Conservation (phyloP, 2,888 invertebrate genomes). For the Drosophila austrosaltans region DNA sequence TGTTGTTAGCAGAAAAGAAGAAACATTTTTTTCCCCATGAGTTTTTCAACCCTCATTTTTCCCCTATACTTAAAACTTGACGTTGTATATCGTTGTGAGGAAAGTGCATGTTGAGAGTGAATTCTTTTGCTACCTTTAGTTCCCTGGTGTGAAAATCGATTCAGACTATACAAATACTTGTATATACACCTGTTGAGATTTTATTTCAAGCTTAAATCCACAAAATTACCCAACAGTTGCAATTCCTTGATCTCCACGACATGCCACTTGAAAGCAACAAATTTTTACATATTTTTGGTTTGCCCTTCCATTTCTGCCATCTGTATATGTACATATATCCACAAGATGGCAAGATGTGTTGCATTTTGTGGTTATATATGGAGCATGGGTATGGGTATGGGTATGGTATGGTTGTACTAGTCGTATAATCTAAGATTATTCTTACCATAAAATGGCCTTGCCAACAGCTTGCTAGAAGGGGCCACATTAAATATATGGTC, state of each 20-base stretch:
- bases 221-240: conserved; percentile 11
- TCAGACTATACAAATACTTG: neutral
- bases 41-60: neutral
- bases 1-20: conserved; percentile 25
- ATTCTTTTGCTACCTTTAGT: neutral
- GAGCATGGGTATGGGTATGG: neutral
- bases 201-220: conserved; percentile 11
- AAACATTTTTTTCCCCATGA: conserved; percentile 11
- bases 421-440: conserved; percentile 39
- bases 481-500: neutral
- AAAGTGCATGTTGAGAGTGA: conserved; percentile 1
- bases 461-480: conserved; percentile 31
- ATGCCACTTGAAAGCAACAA: conserved; percentile 39
- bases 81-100: neutral
- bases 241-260: conserved; percentile 32
- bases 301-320: conserved; percentile 32
- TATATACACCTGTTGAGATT: conserved; percentile 7
- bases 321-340: neutral
- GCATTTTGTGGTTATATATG: neutral
- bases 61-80: neutral
- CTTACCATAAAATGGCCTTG: conserved; percentile 24
- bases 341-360: conserved; percentile 2
- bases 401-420: neutral
- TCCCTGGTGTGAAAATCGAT: neutral
- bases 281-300: conserved; percentile 43